phyloP scores from a whole-genome alignment of 2,888 invertebrate species.

The Lochmaea crataegi region DNA sequence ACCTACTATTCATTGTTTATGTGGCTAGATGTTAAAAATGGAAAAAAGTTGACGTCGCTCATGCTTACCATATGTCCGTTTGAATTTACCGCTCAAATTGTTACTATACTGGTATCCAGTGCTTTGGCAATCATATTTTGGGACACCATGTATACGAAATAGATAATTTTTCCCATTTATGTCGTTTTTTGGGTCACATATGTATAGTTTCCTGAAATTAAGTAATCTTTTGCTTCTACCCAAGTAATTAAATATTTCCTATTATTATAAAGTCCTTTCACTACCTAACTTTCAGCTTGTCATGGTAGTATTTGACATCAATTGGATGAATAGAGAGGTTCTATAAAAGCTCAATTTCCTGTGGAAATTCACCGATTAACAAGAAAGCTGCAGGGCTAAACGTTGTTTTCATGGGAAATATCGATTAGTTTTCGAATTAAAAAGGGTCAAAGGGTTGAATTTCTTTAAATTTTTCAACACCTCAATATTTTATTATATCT shows the following conservation, averaged over 20 bases:
- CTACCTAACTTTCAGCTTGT: not conserved
- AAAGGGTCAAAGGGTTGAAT: not conserved
- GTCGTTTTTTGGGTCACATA: no score
- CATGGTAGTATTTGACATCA: conserved; percentile 3
- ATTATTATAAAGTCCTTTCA: not conserved
- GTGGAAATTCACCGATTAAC: not conserved
- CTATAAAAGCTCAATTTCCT: conserved; percentile 9
- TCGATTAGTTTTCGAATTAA: not conserved
- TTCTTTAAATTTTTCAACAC: not conserved
- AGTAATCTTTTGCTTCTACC: not conserved
- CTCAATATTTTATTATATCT: no score
- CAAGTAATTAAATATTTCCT: not conserved
- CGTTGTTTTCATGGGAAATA: not conserved
- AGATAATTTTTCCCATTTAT: no score
- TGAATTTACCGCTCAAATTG: no score
- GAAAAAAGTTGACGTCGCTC: no score
- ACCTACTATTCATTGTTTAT: no score
- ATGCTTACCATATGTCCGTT: no score
- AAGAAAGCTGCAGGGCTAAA: not conserved
- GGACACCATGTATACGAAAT: no score
- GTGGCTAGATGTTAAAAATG: no score
- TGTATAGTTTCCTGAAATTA: no score
- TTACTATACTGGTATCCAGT: no score
- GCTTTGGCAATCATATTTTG: no score
- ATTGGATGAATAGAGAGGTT: conserved; percentile 6